These are phyloP conservation scores for Scrobipalpa atriplicella DNA, from an alignment of 2,888 invertebrate genomes.

Conservation along the genomic window DNA sequence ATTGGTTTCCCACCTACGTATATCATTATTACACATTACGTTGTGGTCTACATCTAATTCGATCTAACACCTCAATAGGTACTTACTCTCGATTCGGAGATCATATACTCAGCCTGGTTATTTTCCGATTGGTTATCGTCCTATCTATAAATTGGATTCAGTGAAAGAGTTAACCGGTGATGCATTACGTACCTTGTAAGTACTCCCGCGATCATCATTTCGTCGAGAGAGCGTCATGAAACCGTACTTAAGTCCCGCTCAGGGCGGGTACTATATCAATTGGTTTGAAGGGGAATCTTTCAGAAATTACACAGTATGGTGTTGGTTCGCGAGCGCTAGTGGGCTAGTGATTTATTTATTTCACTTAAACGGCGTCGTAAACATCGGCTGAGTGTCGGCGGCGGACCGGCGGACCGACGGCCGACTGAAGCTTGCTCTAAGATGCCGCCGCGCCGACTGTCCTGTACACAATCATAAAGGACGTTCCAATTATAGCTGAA, in stretches of 20 bases:
- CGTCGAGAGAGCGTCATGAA: slow-evolving; percentile 45
- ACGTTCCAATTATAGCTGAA: not conserved
- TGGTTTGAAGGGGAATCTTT: slow-evolving; percentile 56
- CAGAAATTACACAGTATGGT: slow-evolving; percentile 62
- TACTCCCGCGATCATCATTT: slow-evolving; percentile 32
- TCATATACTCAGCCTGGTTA: slow-evolving; percentile 6
- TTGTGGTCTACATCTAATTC: slow-evolving; percentile 19
- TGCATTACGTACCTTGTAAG: slow-evolving; percentile 29
- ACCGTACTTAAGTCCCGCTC: slow-evolving; percentile 44
- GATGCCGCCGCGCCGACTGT: slow-evolving; percentile 9
- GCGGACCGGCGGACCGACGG: not conserved
- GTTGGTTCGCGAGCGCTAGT: slow-evolving; percentile 46
- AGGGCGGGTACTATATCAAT: slow-evolving; percentile 61
- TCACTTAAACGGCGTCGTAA: slow-evolving; percentile 71
- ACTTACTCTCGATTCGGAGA: not conserved
- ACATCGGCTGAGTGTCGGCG: slow-evolving; percentile 42
- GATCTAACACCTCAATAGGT: slow-evolving; percentile 19
- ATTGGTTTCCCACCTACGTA: slow-evolving; percentile 21
- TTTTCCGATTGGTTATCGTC: slow-evolving; percentile 25
- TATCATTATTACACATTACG: slow-evolving; percentile 18
- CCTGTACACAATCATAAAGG: not conserved
- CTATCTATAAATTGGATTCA: slow-evolving; percentile 28
- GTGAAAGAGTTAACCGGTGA: slow-evolving; percentile 27
- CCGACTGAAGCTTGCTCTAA: not conserved
- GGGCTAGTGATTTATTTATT: slow-evolving; percentile 71